Conservation (phyloP, 2,888 invertebrate species). For the Cheilosia grossa region DNA sequence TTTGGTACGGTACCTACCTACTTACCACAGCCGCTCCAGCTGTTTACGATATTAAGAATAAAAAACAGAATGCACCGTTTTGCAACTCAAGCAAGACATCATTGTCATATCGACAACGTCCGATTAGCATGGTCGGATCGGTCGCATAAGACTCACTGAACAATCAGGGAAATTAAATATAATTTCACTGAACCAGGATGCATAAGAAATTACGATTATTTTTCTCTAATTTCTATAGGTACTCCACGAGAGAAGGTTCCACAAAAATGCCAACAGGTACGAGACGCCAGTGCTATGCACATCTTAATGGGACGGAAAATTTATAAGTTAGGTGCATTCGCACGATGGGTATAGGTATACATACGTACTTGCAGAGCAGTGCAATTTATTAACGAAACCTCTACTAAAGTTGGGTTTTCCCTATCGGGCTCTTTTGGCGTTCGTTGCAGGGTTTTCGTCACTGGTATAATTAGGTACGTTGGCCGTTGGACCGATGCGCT, state of each 20-base stretch:
- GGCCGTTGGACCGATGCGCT: not conserved
- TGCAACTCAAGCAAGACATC: not conserved
- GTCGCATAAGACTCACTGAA: not conserved
- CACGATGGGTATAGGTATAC: too few relatives aligned
- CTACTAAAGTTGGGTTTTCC: too few relatives aligned
- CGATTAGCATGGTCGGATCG: not conserved
- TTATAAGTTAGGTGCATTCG: not conserved
- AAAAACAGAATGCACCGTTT: not conserved
- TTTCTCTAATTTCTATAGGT: not conserved
- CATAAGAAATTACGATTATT: not conserved
- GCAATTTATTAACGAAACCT: too few relatives aligned
- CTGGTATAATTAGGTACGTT: not conserved
- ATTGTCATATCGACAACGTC: not conserved
- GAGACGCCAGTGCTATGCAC: not conserved
- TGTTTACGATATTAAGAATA: too few relatives aligned
- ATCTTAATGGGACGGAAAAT: not conserved
- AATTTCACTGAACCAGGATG: not conserved
- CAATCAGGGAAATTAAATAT: not conserved
- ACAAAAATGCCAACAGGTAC: too few relatives aligned
- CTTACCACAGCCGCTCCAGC: too few relatives aligned
- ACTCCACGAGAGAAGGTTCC: not conserved
- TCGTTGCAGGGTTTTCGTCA: not conserved
- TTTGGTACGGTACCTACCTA: too few relatives aligned
- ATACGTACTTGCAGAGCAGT: too few relatives aligned
- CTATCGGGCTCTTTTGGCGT: too few relatives aligned